A percentile compares a stretch with the other conserved stretches of the same genome.
Evolutionary conservation across 2,888 invertebrate genomes (phyloP).

Genomic region (Sericinus montela): DNA sequence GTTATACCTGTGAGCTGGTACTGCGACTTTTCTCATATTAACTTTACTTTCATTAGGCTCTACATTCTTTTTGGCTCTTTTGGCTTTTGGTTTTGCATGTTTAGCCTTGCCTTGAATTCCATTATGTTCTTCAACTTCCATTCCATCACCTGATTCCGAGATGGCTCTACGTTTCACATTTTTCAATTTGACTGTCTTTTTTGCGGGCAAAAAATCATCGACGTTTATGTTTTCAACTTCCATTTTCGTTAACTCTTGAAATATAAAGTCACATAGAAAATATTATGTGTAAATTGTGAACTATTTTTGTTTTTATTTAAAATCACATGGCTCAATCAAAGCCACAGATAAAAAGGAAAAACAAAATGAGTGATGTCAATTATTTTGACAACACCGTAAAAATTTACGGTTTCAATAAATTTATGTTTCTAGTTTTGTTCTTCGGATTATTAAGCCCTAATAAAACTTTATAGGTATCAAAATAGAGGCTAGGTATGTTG

Average conservation of each 20-base stretch:
- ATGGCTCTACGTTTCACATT: constrained; percentile 75
- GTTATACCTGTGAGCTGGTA: constrained; percentile 90
- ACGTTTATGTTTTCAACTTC: constrained; percentile 73
- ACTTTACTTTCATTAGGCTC: constrained; percentile 78
- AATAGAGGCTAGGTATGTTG: no score
- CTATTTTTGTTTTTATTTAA: constrained; percentile 12
- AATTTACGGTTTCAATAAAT: no score
- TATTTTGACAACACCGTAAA: no score
- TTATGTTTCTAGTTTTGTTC: no score
- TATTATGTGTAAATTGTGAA: neutral
- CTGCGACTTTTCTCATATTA: constrained; percentile 86
- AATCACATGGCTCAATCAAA: constrained; percentile 39
- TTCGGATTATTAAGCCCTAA: no score
- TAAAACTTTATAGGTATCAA: no score
- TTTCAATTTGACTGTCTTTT: constrained; percentile 63
- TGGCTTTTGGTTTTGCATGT: constrained; percentile 58
- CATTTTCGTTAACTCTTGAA: constrained; percentile 37
- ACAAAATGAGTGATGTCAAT: constrained; percentile 2
- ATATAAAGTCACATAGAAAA: neutral
- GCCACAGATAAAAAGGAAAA: constrained; percentile 31
- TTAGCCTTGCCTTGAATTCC: constrained; percentile 75
- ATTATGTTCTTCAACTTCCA: constrained; percentile 84
- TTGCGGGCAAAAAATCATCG: constrained; percentile 73
- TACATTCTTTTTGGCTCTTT: constrained; percentile 53
- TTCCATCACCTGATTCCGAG: constrained; percentile 72